Percentiles rank a stretch among this genome's conserved stretches.
Conservation (phyloP, 2,888 invertebrate species). For the Napeogenes inachia region DNA sequence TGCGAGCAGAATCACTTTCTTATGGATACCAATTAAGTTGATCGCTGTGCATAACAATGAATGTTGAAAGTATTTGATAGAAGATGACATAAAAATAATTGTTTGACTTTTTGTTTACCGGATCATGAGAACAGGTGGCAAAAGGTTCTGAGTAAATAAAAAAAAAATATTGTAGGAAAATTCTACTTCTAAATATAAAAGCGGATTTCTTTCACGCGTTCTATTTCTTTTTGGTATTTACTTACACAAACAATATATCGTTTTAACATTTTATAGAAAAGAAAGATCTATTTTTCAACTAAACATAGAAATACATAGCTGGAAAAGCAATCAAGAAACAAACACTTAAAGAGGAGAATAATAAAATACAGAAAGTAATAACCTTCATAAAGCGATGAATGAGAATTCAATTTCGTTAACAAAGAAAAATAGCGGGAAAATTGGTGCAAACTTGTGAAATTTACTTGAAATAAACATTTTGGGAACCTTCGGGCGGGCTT, state of each 20-base stretch:
- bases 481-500: constrained; percentile 24
- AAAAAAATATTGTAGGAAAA: background rate
- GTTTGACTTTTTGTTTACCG: too few relatives aligned
- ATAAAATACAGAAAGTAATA: constrained; percentile 49
- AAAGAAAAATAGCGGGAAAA: constrained; percentile 55
- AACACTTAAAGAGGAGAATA: constrained; percentile 28
- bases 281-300: constrained; percentile 10
- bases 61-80: too few relatives aligned
- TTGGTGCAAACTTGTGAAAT: constrained; percentile 30
- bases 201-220: constrained; percentile 1
- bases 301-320: constrained; percentile 12
- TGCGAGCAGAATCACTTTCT: too few relatives aligned
- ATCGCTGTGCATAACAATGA: too few relatives aligned
- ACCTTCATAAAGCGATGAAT: constrained; percentile 58
- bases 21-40: too few relatives aligned
- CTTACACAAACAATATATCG: too few relatives aligned
- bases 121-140: background rate
- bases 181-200: background rate
- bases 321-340: too few relatives aligned
- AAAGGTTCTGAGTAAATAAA: background rate
- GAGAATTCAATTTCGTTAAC: constrained; percentile 63
- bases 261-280: background rate
- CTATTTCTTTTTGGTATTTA: background rate
- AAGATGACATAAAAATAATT: too few relatives aligned
- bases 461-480: constrained; percentile 45